Percentiles rank a stretch among this genome's conserved stretches.
These are phyloP conservation scores for Aphelinus atriplicis DNA, from an alignment of 1,140 invertebrate species.

Conservation along the genomic window DNA sequence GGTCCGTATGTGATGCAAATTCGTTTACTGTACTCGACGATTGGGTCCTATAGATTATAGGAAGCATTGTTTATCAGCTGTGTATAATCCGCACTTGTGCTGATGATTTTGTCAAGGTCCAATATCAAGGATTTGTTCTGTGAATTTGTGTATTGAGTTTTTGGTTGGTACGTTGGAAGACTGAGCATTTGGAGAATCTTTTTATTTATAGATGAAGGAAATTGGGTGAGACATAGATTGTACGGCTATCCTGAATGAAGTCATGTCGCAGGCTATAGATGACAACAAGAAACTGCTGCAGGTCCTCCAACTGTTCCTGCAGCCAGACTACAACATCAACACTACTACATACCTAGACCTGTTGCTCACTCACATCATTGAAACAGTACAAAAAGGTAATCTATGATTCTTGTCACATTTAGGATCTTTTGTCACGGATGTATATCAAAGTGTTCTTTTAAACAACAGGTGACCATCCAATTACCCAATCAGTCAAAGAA, in stretches of 20 bases:
- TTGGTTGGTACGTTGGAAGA: not conserved
- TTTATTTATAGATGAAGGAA: not conserved
- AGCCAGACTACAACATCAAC: constrained; percentile 57
- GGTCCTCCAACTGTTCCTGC: constrained; percentile 59
- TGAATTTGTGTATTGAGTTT: not conserved
- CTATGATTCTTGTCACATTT: too few relatives aligned
- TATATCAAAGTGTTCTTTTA: constrained; percentile 1
- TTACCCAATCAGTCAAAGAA: constrained; percentile 30
- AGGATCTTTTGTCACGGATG: too few relatives aligned
- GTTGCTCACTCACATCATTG: constrained; percentile 56
- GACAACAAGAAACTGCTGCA: constrained; percentile 50
- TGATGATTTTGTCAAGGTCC: too few relatives aligned
- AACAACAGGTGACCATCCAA: constrained; percentile 18
- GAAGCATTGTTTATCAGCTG: too few relatives aligned
- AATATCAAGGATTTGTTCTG: not conserved
- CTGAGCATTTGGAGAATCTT: not conserved
- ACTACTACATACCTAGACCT: constrained; percentile 61
- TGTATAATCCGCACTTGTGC: too few relatives aligned
- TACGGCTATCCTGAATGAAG: not conserved
- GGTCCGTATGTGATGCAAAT: too few relatives aligned
- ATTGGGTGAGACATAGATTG: not conserved
- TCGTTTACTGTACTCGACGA: too few relatives aligned
- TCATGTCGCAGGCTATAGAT: constrained; percentile 21
- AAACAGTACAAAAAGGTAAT: constrained; percentile 53
- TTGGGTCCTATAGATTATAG: too few relatives aligned